Conservation (phyloP, 2,888 invertebrate genomes). For the Caenorhabditis sulstoni region DNA sequence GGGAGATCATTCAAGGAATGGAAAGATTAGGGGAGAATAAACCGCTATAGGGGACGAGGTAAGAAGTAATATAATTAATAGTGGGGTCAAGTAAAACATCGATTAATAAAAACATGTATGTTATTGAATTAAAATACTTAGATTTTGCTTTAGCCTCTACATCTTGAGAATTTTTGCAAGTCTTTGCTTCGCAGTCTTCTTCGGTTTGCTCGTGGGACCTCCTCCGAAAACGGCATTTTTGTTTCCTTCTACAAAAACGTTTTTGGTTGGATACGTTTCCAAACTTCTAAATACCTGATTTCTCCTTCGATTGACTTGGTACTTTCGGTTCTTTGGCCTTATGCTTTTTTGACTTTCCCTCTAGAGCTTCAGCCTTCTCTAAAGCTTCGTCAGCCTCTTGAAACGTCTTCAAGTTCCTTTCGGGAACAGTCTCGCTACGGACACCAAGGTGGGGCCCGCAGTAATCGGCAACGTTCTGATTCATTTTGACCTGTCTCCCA, state of each 20-base stretch:
- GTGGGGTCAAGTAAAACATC: too few species aligned
- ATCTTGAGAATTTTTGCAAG: conserved; percentile 48
- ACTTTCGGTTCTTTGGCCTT: too few species aligned
- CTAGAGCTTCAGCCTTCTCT: conserved; percentile 36
- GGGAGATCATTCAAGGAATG: too few species aligned
- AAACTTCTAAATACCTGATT: background rate
- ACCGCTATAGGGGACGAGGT: too few species aligned
- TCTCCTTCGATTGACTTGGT: conserved; percentile 26
- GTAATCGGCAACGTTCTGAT: conserved; percentile 21
- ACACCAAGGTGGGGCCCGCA: conserved; percentile 25
- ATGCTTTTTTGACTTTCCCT: conserved; percentile 19
- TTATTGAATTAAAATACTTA: too few species aligned
- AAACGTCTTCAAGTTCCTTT: conserved; percentile 11
- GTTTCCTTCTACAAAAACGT: conserved; percentile 24
- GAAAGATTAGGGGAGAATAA: too few species aligned
- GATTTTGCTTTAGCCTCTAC: too few species aligned
- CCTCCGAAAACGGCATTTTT: conserved; percentile 20
- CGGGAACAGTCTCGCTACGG: conserved; percentile 15
- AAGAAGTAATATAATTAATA: too few species aligned
- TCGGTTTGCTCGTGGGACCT: background rate
- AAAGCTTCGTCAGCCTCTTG: conserved; percentile 30
- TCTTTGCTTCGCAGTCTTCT: conserved; percentile 12
- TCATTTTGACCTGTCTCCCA: conserved; percentile 46
- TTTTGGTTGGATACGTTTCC: background rate
- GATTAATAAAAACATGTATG: too few species aligned